A percentile compares a stretch with the other conserved stretches of the same genome.
phyloP scores from a whole-genome alignment of 2,797 vertebrate species.

The Paguma larvata region DNA sequence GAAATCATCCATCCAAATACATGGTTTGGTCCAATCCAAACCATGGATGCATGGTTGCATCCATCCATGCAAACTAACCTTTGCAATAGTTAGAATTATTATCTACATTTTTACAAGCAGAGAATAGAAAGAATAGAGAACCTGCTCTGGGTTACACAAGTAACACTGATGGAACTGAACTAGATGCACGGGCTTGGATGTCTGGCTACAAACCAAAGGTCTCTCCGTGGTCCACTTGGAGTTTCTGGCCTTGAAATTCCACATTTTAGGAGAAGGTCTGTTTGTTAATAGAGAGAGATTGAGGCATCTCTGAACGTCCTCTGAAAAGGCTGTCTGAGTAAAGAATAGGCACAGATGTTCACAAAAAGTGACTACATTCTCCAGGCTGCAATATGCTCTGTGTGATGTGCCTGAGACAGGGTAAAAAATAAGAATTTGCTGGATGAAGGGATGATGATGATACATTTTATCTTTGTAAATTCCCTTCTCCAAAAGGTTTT shows the following conservation, averaged over 20 bases:
- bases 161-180: not conserved
- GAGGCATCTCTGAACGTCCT: not conserved
- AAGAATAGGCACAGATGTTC: conserved; percentile 12
- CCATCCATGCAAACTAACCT: too few relatives aligned
- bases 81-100: not conserved
- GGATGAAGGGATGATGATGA: not conserved
- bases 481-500: conserved; percentile 13
- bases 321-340: not conserved
- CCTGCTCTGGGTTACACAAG: not conserved
- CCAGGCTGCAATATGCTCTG: not conserved
- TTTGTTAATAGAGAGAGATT: conserved; percentile 59
- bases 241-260: conserved; percentile 45
- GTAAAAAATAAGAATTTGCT: not conserved
- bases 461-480: not conserved
- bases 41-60: too few relatives aligned
- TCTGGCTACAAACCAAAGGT: conserved; percentile 23
- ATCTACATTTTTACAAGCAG: not conserved
- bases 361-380: not conserved
- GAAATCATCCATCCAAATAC: conserved; percentile 54
- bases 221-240: not conserved
- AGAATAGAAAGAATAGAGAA: not conserved
- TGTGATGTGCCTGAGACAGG: not conserved
- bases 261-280: conserved; percentile 48
- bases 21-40: too few relatives aligned
- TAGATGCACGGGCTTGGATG: not conserved